A percentile compares a stretch with the other conserved stretches of the same genome.
phyloP scores from a whole-genome alignment of 2,113 vertebrate species.

The Sterna hirundo region DNA sequence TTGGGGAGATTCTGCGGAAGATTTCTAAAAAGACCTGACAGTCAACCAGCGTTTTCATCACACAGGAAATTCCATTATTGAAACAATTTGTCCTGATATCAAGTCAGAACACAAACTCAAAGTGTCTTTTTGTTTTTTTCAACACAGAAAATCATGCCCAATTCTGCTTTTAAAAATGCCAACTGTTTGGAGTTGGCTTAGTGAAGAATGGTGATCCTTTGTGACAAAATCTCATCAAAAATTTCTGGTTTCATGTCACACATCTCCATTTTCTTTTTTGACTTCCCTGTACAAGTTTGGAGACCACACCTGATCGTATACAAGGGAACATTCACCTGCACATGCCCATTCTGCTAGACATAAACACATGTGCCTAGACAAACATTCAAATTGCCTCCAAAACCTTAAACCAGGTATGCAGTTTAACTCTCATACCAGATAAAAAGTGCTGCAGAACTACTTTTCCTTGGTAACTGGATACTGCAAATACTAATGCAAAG shows the following conservation, averaged over 20 bases:
- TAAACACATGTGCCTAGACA: neutral
- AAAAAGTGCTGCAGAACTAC: neutral
- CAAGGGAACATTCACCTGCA: neutral
- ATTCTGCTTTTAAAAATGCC: neutral
- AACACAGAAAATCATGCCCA: neutral
- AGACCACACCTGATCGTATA: neutral
- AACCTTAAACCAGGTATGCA: neutral
- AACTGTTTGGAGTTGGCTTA: neutral
- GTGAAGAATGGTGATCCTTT: neutral
- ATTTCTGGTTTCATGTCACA: neutral
- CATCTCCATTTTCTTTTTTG: neutral
- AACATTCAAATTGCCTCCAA: neutral
- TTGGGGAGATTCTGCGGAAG: neutral
- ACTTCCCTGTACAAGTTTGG: neutral
- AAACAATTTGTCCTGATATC: neutral
- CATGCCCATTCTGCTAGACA: neutral
- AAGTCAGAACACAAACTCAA: neutral
- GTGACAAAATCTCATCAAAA: neutral
- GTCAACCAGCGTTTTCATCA: neutral
- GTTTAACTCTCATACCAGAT: neutral
- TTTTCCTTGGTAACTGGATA: neutral
- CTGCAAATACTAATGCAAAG: neutral
- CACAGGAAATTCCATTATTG: neutral
- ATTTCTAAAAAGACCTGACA: neutral
- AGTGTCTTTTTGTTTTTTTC: neutral